Conservation (phyloP, 2,113 vertebrate genomes). For the Oncorhynchus tshawytscha region DNA sequence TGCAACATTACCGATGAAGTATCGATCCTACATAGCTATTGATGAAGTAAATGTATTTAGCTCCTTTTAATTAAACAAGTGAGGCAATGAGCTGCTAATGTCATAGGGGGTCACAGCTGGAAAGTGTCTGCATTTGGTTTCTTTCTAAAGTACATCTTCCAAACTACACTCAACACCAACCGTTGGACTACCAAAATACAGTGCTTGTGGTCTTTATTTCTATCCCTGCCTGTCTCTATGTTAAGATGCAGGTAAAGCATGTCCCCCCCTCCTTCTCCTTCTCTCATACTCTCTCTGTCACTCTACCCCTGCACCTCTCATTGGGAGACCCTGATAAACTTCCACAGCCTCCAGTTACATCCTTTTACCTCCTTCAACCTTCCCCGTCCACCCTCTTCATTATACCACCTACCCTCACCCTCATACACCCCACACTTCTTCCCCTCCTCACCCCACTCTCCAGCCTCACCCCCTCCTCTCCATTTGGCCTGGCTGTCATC, state of each 20-base stretch:
- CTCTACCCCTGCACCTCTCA: background rate
- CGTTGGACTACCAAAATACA: background rate
- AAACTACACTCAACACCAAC: too few relatives aligned
- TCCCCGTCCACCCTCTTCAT: slow-evolving; percentile 41
- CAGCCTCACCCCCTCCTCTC: slow-evolving; percentile 50
- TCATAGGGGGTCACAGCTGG: too few relatives aligned
- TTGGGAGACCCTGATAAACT: slow-evolving; percentile 6
- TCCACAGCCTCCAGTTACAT: background rate
- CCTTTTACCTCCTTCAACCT: slow-evolving; percentile 16
- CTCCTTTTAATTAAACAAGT: too few relatives aligned
- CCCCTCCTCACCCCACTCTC: slow-evolving; percentile 10
- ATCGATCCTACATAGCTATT: too few relatives aligned
- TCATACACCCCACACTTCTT: slow-evolving; percentile 30
- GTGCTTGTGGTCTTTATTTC: slow-evolving; percentile 71
- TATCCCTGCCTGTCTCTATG: slow-evolving; percentile 3
- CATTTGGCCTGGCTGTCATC: slow-evolving; percentile 82
- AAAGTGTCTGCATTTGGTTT: too few relatives aligned
- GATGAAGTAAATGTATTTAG: too few relatives aligned
- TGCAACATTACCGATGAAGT: too few relatives aligned
- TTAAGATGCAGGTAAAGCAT: slow-evolving; percentile 58
- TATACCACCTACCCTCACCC: slow-evolving; percentile 42
- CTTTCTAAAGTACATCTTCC: too few relatives aligned
- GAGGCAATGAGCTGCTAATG: too few relatives aligned
- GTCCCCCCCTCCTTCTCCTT: slow-evolving; percentile 56
- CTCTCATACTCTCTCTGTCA: background rate